Percentiles rank a stretch among this genome's conserved stretches.
Evolutionary conservation across 2,888 invertebrate genomes (phyloP).

Genomic region (Limnephilus auricula): DNA sequence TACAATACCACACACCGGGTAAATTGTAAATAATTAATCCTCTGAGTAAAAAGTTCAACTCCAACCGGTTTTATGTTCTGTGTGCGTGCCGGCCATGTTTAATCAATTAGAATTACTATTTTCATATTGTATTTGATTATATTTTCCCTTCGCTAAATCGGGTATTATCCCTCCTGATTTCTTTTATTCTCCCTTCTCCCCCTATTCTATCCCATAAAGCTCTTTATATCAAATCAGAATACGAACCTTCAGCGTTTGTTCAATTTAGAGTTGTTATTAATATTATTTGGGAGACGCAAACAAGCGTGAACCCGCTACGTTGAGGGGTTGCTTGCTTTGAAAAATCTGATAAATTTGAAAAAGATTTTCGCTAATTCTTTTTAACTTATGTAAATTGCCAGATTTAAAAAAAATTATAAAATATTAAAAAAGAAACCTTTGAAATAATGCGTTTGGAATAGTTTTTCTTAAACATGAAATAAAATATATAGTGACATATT

Average conservation of each 20-base stretch:
- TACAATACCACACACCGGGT: not conserved
- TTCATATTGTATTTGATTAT: not conserved
- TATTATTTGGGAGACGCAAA: not conserved
- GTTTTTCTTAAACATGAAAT: no score
- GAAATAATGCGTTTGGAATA: no score
- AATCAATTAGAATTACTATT: conserved; percentile 39
- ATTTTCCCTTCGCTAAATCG: not conserved
- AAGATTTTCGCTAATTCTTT: no score
- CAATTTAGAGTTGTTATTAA: not conserved
- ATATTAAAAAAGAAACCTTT: no score
- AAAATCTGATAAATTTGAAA: not conserved
- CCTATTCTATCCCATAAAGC: not conserved
- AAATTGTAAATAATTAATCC: not conserved
- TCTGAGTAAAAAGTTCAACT: not conserved
- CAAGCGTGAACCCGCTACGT: not conserved
- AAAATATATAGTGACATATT: no score
- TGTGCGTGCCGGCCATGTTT: conserved; percentile 47
- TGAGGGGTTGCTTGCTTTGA: not conserved
- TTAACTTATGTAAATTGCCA: no score
- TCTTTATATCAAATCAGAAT: conserved; percentile 9
- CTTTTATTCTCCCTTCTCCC: conserved; percentile 15
- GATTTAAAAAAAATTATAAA: no score
- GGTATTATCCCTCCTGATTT: not conserved
- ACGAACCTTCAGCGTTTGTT: not conserved
- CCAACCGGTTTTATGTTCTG: conserved; percentile 13